Percentiles rank a stretch among this genome's conserved stretches.
Conservation (phyloP, 2,113 vertebrate genomes). For the Pardalotus punctatus region DNA sequence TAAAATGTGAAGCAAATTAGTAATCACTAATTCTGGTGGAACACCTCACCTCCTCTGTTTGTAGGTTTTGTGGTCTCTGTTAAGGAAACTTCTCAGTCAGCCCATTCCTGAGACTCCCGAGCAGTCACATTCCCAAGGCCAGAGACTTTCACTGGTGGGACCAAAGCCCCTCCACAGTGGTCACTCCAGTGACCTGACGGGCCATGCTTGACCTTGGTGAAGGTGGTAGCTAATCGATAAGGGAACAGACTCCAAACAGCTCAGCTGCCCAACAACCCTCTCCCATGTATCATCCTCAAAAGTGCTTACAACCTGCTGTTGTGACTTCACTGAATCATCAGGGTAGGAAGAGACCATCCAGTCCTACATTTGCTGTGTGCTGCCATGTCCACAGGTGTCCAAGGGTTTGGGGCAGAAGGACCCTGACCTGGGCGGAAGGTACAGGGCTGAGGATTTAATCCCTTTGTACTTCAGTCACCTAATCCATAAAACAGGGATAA, state of each 20-base stretch:
- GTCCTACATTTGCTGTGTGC: not conserved
- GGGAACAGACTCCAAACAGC: not conserved
- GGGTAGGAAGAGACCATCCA: not conserved
- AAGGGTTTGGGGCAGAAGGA: not conserved
- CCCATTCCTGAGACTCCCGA: not conserved
- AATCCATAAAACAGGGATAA: not conserved
- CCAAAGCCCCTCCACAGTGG: not conserved
- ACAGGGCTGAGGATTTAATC: not conserved
- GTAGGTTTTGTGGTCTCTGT: not conserved
- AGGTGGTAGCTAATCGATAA: not conserved
- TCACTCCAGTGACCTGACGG: not conserved
- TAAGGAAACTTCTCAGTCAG: not conserved
- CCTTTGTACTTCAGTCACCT: not conserved
- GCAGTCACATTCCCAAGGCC: not conserved
- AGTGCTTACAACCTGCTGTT: too few species aligned
- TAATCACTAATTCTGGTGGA: not conserved
- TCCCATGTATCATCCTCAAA: not conserved
- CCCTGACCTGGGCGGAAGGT: not conserved
- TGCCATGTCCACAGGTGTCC: fast-evolving
- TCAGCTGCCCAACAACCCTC: not conserved
- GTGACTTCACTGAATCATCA: not conserved
- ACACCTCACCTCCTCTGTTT: not conserved
- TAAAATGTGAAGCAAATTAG: not conserved
- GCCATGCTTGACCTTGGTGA: not conserved
- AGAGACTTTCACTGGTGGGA: not conserved